phyloP scores from a whole-genome alignment of 2,113 vertebrate genomes.

The Lepidothrix coronata region DNA sequence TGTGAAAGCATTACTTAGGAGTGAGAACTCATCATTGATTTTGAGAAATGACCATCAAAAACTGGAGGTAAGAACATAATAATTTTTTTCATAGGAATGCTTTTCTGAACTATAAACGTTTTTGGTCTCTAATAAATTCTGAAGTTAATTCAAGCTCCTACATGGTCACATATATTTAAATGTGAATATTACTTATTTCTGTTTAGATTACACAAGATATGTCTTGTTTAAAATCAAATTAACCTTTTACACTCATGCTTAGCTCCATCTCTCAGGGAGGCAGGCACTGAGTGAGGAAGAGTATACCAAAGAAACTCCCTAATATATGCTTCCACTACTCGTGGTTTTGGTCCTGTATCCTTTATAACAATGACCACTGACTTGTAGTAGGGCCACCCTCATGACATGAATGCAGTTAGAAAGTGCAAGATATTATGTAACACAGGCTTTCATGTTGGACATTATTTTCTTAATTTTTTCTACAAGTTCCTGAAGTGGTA shows the following conservation, averaged over 20 bases:
- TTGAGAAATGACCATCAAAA: slow-evolving; percentile 75
- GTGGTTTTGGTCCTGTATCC: not conserved
- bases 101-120: not conserved
- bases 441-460: not conserved
- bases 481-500: not conserved
- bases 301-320: not conserved
- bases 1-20: slow-evolving; percentile 76
- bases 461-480: not conserved
- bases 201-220: not conserved
- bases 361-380: not conserved
- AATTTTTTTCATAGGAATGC: not conserved
- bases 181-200: not conserved
- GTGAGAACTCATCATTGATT: slow-evolving; percentile 76
- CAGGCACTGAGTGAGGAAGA: not conserved
- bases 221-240: not conserved
- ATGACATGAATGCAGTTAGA: not conserved
- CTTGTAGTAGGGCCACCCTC: not conserved
- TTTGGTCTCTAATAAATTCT: not conserved
- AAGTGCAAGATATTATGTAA: not conserved
- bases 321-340: not conserved
- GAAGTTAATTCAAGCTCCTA: not conserved
- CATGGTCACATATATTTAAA: not conserved
- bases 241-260: not conserved
- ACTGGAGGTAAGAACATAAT: slow-evolving; percentile 75
- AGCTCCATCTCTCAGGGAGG: not conserved